These are phyloP conservation scores for Megaceryle maxima DNA, from an alignment of 2,113 vertebrate species.

Conservation along the genomic window DNA sequence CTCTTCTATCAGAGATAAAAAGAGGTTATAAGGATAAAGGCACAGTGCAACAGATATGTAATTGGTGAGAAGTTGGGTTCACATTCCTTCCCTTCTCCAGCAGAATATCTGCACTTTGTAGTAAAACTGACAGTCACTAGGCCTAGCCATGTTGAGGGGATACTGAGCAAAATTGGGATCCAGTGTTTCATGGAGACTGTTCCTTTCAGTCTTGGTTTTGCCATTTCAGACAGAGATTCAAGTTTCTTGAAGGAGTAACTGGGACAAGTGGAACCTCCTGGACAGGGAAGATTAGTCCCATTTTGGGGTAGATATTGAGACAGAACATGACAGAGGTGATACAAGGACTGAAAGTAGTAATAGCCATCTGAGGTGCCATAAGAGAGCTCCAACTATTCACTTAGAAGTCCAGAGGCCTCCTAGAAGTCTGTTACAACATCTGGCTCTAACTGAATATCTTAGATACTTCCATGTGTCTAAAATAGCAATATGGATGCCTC, in stretches of 20 bases:
- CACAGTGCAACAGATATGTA: not conserved
- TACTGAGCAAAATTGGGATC: not conserved
- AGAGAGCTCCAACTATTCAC: not conserved
- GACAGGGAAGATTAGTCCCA: not conserved
- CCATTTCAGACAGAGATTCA: not conserved
- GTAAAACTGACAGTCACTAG: not conserved
- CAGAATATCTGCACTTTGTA: not conserved
- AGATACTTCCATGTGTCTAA: not conserved
- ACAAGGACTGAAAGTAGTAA: not conserved
- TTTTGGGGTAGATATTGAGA: rapidly evolving
- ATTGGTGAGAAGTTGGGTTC: not conserved
- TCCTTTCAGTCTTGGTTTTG: not conserved
- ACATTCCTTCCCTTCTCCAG: not conserved
- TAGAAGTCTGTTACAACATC: not conserved
- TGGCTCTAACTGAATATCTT: not conserved
- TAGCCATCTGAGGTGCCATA: not conserved
- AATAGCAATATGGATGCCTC: not conserved
- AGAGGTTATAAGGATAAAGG: not conserved
- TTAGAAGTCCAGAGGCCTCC: not conserved
- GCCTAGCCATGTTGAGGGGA: not conserved
- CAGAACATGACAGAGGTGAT: not conserved
- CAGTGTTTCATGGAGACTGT: not conserved
- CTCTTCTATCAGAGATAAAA: not conserved
- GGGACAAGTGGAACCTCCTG: not conserved
- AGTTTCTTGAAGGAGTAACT: not conserved